These are phyloP conservation scores for Nymphicus hollandicus DNA, from an alignment of 2,113 vertebrate species.

Conservation along the genomic window DNA sequence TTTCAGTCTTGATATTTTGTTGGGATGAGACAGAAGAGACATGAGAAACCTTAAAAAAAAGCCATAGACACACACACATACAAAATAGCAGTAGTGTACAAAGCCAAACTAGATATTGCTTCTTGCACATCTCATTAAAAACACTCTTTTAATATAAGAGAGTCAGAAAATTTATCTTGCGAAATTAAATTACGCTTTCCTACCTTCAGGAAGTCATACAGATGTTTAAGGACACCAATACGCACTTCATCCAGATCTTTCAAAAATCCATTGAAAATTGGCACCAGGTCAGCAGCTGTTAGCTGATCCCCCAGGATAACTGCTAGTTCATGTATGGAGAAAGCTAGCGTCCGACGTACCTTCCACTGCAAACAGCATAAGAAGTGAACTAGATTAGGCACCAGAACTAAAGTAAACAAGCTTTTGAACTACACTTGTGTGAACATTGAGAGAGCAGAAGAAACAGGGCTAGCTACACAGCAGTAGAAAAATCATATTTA, in stretches of 20 bases:
- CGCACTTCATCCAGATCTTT: conserved; percentile 81
- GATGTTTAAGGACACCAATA: conserved; percentile 78
- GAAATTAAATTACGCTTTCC: not conserved
- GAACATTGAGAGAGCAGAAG: not conserved
- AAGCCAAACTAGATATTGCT: not conserved
- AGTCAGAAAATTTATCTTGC: not conserved
- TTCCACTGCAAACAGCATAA: conserved; percentile 70
- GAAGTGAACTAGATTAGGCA: not conserved
- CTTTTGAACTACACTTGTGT: not conserved
- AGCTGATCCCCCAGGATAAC: conserved; percentile 77
- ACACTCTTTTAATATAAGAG: not conserved
- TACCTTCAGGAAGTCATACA: conserved; percentile 82
- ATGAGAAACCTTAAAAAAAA: not conserved
- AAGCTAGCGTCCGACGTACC: conserved; percentile 70
- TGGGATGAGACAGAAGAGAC: not conserved
- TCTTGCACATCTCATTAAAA: not conserved
- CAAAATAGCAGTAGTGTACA: not conserved
- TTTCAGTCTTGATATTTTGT: not conserved
- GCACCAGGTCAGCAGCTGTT: conserved; percentile 76
- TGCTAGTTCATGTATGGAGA: conserved; percentile 77
- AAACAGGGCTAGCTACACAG: not conserved
- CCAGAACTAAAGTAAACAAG: not conserved
- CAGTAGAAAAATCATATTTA: not conserved
- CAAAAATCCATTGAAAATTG: conserved; percentile 78
- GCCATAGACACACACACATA: not conserved